Conservation (phyloP, 2,797 vertebrate species). For the Leuciscus waleckii region DNA sequence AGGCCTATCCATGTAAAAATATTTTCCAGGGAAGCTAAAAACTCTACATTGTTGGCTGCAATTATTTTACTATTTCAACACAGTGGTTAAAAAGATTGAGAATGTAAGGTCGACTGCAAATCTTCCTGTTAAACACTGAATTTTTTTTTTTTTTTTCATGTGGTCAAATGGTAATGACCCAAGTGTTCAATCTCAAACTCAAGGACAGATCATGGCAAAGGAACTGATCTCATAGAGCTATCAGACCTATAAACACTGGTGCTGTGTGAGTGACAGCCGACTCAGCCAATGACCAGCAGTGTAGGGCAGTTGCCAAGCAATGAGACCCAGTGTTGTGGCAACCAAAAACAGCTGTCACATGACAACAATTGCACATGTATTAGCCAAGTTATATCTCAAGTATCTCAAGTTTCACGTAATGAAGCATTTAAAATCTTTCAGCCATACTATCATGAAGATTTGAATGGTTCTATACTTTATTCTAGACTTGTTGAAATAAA, state of each 20-base stretch:
- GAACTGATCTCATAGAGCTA: background rate
- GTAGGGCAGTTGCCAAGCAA: conserved; percentile 4
- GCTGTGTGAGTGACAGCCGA: background rate
- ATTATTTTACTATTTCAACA: background rate
- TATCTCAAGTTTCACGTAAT: background rate
- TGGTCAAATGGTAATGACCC: background rate
- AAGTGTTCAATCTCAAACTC: conserved; percentile 15
- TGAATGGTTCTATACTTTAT: background rate
- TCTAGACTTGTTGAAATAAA: background rate
- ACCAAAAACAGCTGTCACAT: conserved; percentile 60
- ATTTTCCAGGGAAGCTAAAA: background rate
- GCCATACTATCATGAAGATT: background rate
- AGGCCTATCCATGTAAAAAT: background rate
- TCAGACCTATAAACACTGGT: conserved; percentile 1
- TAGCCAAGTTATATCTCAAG: background rate
- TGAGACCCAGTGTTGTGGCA: conserved; percentile 59
- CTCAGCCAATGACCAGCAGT: conserved; percentile 11
- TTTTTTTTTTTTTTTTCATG: background rate
- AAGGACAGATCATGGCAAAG: conserved; percentile 54
- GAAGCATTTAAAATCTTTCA: background rate
- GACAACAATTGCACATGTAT: conserved; percentile 6
- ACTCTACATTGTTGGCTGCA: background rate
- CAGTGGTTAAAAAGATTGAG: background rate
- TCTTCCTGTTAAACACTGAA: background rate
- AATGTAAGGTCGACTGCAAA: background rate